Conservation (phyloP, 2,113 vertebrate species). For the Malurus elegans region DNA sequence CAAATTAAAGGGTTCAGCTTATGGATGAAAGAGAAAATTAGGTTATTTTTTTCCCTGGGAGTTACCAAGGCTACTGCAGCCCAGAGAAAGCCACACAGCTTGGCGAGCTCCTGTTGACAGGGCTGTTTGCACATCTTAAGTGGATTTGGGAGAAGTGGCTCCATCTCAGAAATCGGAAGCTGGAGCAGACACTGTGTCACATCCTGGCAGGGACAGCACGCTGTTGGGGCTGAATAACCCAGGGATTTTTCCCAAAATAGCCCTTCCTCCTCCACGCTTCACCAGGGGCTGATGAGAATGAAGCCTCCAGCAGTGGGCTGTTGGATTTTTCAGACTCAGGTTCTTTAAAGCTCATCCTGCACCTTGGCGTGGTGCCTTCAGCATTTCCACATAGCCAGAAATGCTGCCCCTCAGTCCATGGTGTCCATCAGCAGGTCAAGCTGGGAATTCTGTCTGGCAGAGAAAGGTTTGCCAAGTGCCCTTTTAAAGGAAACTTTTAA, state of each 20-base stretch:
- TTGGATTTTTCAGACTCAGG: background rate
- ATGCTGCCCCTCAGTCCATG: accelerated
- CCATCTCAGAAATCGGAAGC: background rate
- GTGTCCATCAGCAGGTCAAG: background rate
- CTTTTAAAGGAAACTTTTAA: background rate
- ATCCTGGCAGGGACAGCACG: background rate
- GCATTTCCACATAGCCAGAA: background rate
- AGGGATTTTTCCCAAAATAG: background rate
- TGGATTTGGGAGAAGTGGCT: background rate
- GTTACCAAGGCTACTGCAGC: conserved; percentile 67
- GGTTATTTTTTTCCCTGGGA: conserved; percentile 29
- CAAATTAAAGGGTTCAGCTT: conserved; percentile 58
- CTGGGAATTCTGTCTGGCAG: background rate
- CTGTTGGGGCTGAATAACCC: background rate
- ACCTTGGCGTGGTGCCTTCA: background rate
- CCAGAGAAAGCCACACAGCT: conserved; percentile 17
- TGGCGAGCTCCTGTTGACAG: background rate
- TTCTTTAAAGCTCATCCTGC: background rate
- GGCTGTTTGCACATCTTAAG: conserved; percentile 3
- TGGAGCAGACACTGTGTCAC: background rate
- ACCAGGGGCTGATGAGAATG: background rate
- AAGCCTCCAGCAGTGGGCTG: background rate
- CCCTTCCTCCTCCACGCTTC: accelerated
- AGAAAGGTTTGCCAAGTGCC: background rate
- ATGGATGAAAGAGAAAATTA: conserved; percentile 61